Evolutionary conservation across 2,113 vertebrate genomes (phyloP).

Genomic region (Lepidothrix coronata): DNA sequence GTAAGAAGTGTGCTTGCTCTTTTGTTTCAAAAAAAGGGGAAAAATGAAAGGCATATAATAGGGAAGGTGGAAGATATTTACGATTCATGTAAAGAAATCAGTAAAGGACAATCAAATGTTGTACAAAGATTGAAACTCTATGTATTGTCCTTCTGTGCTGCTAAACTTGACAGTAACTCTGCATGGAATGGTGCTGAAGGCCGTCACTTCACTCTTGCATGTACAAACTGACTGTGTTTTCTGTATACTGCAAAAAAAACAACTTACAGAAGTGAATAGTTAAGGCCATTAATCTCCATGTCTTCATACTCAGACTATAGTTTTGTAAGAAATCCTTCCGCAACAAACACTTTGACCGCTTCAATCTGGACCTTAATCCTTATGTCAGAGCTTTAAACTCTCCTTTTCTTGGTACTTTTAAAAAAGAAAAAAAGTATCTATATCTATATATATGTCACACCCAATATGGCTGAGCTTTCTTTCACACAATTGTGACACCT

Average conservation of each 20-base stretch:
- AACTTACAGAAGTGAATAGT: not conserved
- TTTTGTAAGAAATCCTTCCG: not conserved
- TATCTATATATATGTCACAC: not conserved
- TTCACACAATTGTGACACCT: not conserved
- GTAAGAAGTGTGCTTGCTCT: not conserved
- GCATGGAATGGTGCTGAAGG: not conserved
- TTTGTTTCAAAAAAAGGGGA: not conserved
- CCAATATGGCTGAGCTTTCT: not conserved
- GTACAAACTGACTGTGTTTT: not conserved
- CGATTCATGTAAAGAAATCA: not conserved
- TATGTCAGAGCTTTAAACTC: not conserved
- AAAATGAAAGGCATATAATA: not conserved
- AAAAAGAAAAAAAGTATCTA: not conserved
- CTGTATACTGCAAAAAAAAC: not conserved
- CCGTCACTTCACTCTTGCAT: not conserved
- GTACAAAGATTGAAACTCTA: not conserved
- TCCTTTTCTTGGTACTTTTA: not conserved
- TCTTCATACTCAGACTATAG: not conserved
- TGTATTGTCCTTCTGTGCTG: not conserved
- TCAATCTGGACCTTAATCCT: not conserved
- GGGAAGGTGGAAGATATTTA: not conserved
- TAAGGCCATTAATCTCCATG: not conserved
- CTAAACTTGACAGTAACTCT: not conserved
- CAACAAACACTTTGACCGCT: not conserved
- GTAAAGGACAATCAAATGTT: not conserved